Evolutionary conservation across 2,113 vertebrate species (phyloP).

Genomic region (Ailurus styani): DNA sequence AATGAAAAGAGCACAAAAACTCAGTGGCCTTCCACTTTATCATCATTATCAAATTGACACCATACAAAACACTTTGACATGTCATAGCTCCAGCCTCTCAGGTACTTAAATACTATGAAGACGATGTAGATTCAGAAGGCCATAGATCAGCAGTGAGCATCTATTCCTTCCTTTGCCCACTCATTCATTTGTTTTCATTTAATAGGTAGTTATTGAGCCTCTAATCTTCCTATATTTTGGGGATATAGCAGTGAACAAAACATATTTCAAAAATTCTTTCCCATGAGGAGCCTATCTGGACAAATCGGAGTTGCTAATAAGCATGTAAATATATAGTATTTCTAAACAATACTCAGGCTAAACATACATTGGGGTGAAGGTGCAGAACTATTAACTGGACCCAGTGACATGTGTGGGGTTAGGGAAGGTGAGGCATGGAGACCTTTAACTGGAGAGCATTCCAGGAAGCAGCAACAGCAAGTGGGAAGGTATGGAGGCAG

Average conservation of each 20-base stretch:
- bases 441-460: neutral
- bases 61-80: neutral
- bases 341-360: neutral
- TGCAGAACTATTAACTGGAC: neutral
- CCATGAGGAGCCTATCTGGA: neutral
- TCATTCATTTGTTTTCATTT: neutral
- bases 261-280: neutral
- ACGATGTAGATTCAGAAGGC: neutral
- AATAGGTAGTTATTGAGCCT: neutral
- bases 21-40: neutral
- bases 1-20: neutral
- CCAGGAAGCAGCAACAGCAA: neutral
- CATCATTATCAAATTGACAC: slow-evolving; percentile 30
- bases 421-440: neutral
- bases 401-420: accelerated
- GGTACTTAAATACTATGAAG: neutral
- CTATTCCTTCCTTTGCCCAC: neutral
- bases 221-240: neutral
- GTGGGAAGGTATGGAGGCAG: neutral
- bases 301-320: neutral
- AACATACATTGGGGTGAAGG: neutral
- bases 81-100: neutral
- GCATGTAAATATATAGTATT: neutral
- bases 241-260: neutral
- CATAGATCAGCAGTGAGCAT: neutral